A percentile compares a stretch with the other conserved stretches of the same genome.
These are phyloP conservation scores for Oryzaephilus surinamensis DNA, from an alignment of 1,140 invertebrate genomes.

Conservation along the genomic window DNA sequence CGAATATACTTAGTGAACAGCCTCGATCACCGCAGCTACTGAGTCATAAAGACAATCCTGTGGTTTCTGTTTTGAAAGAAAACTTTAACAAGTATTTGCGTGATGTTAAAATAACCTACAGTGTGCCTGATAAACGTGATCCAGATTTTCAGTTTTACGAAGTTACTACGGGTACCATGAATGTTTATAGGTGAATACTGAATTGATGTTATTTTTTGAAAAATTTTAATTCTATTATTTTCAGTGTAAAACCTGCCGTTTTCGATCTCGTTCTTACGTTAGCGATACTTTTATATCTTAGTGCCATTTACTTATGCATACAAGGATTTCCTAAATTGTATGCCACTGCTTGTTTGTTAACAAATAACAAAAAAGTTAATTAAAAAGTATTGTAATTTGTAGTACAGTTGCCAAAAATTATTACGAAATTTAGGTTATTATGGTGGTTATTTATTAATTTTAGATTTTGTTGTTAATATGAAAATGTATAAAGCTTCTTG, in stretches of 20 bases:
- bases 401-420: slow-evolving; percentile 8
- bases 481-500: too few relatives aligned
- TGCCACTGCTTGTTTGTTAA: slow-evolving; percentile 19
- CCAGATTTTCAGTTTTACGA: slow-evolving; percentile 91
- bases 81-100: slow-evolving; percentile 66
- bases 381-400: slow-evolving; percentile 9
- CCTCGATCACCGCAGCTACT: slow-evolving; percentile 65
- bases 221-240: slow-evolving; percentile 27
- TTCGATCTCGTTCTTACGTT: slow-evolving; percentile 92
- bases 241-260: slow-evolving; percentile 90
- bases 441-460: too few relatives aligned
- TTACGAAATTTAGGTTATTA: too few relatives aligned
- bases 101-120: slow-evolving; percentile 58
- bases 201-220: slow-evolving; percentile 5
- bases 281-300: slow-evolving; percentile 73
- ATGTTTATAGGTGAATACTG: slow-evolving; percentile 70
- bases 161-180: slow-evolving; percentile 62
- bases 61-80: slow-evolving; percentile 58
- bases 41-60: slow-evolving; percentile 50
- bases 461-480: too few relatives aligned
- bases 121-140: slow-evolving; percentile 71
- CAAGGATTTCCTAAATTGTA: slow-evolving; percentile 58
- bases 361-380: slow-evolving; percentile 22
- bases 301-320: slow-evolving; percentile 69
- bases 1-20: slow-evolving; percentile 59